Evolutionary conservation across 2,797 vertebrate species (phyloP).

Genomic region (Chaunax sp.): DNA sequence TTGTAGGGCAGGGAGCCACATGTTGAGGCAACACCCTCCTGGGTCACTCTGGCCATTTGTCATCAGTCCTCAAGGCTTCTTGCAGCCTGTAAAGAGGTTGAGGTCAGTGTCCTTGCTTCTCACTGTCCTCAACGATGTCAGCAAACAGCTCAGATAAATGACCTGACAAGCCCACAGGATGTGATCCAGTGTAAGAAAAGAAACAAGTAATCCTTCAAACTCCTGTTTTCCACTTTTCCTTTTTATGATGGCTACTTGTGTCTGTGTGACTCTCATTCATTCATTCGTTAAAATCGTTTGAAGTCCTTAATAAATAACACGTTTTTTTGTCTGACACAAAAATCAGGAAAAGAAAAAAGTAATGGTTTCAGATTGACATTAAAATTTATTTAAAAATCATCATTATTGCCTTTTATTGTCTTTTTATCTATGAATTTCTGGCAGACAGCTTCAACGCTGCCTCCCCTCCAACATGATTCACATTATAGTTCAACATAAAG

Average conservation of each 20-base stretch:
- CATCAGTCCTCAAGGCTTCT: slow-evolving; percentile 44
- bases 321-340: background rate
- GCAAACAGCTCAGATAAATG: slow-evolving; percentile 54
- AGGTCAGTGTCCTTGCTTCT: slow-evolving; percentile 59
- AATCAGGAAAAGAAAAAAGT: background rate
- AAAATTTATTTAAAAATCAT: no score
- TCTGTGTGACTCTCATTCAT: background rate
- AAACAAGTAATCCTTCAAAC: slow-evolving; percentile 23
- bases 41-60: slow-evolving; percentile 54
- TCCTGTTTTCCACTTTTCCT: background rate
- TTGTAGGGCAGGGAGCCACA: background rate
- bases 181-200: slow-evolving; percentile 33
- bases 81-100: slow-evolving; percentile 44
- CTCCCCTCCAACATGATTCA: no score
- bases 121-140: slow-evolving; percentile 49
- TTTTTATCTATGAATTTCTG: background rate
- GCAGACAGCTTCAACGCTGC: background rate
- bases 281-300: background rate
- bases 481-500: background rate
- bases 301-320: no score
- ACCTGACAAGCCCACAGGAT: slow-evolving; percentile 43
- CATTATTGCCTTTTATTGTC: background rate
- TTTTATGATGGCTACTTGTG: background rate
- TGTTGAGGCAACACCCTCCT: slow-evolving; percentile 24
- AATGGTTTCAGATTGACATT: background rate